These are phyloP conservation scores for Deroplatys truncata DNA, from an alignment of 2,888 invertebrate species.

Conservation along the genomic window DNA sequence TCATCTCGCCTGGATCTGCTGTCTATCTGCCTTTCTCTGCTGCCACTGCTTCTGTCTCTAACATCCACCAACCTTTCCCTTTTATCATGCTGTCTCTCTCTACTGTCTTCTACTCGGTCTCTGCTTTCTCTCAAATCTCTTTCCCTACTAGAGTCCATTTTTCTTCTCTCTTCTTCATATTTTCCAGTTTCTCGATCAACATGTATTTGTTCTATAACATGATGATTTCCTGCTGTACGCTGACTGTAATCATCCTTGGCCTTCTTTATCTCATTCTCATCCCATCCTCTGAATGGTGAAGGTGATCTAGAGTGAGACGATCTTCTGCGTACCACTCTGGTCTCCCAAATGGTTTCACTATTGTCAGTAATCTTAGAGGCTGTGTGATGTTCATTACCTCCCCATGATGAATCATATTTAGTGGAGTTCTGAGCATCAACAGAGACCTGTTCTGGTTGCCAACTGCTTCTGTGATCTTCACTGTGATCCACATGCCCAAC, in stretches of 20 bases:
- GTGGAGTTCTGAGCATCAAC: background rate
- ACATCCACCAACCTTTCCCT: background rate
- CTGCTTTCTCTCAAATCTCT: background rate
- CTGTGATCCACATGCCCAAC: no score
- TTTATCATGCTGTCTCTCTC: background rate
- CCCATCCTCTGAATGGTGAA: conserved; percentile 8
- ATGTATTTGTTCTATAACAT: background rate
- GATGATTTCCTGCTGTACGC: background rate
- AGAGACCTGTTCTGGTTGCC: background rate
- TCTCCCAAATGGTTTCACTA: background rate
- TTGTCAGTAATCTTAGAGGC: background rate
- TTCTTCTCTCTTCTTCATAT: background rate
- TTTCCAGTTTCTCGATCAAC: background rate
- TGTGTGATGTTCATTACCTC: background rate
- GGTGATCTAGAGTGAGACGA: background rate
- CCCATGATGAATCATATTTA: background rate
- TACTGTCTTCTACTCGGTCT: background rate
- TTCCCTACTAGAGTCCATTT: background rate
- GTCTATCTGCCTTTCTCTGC: background rate
- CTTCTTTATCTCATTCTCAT: background rate
- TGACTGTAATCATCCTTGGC: background rate
- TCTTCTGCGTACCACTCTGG: background rate
- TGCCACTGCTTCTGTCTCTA: background rate
- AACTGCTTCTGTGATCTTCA: background rate
- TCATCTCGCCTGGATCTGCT: background rate